Evolutionary conservation across 2,113 vertebrate species (phyloP).

Genomic region (Planiliza haematocheilus): DNA sequence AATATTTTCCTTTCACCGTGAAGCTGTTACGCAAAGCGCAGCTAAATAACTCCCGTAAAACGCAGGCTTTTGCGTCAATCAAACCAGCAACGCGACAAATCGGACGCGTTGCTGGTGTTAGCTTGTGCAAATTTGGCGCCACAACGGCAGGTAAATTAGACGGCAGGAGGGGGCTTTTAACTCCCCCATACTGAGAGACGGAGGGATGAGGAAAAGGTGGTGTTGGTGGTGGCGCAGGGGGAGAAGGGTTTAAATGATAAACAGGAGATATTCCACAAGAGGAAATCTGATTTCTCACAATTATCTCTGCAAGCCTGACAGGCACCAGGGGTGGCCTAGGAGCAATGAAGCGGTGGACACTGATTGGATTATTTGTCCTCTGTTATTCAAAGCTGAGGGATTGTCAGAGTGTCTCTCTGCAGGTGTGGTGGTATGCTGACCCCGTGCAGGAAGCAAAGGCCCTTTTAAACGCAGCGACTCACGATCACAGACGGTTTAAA

Average conservation of each 20-base stretch:
- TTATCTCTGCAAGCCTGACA: slow-evolving; percentile 96
- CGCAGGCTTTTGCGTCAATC: slow-evolving; percentile 25
- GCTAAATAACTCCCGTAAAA: slow-evolving; percentile 35
- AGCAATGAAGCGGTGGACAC: slow-evolving; percentile 85
- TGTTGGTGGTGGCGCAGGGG: slow-evolving; percentile 33
- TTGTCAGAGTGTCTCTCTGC: slow-evolving; percentile 87
- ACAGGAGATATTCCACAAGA: slow-evolving; percentile 83
- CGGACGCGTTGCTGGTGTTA: too few species aligned
- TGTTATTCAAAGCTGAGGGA: slow-evolving; percentile 90
- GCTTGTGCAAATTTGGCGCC: slow-evolving; percentile 35
- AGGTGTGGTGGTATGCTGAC: slow-evolving; percentile 79
- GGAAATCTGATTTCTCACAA: slow-evolving; percentile 99
- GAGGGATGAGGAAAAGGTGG: slow-evolving; percentile 34
- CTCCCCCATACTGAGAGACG: slow-evolving; percentile 51
- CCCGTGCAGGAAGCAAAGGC: slow-evolving; percentile 2
- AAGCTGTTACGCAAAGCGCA: slow-evolving; percentile 7
- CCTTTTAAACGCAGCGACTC: slow-evolving; percentile 3
- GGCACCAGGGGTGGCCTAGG: slow-evolving; percentile 85
- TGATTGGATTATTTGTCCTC: slow-evolving; percentile 98
- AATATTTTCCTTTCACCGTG: slow-evolving; percentile 22
- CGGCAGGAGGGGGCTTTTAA: slow-evolving; percentile 67
- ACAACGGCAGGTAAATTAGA: slow-evolving; percentile 74
- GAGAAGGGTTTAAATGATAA: slow-evolving; percentile 85
- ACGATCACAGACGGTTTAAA: background rate
- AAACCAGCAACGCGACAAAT: background rate